Base-by-base conservation (phyloP, 2,797 vertebrate species). In the Pyrrhura leucotis region DNA sequence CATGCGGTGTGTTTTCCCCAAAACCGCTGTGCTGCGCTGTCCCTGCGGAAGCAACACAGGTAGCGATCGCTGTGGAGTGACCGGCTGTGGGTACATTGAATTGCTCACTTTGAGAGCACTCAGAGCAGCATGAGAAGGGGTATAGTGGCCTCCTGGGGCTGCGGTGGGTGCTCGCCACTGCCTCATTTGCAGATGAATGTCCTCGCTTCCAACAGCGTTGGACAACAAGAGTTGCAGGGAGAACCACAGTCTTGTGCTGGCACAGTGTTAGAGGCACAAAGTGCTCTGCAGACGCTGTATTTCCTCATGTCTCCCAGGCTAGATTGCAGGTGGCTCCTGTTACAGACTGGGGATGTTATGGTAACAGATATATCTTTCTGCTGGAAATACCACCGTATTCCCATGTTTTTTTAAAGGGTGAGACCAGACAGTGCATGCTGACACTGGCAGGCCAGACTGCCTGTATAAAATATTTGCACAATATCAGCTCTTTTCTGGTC, bases 141-240 rank as follows among this genome's bases (percentile, higher is more conserved):
- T 29, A 2, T 6, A 2, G 22, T 11, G 47, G n/a, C 14, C 17
- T 9, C 23, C 51, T 18, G 42, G 33, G 29, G 20, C 23, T 44
- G 29, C 1, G 7, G 19, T 14, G 10, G 0, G 0, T 21, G 56
- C 76, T 62, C 1, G 0, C 29, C 19, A 1, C 2, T 18, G 16
- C 33, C 42, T 6, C 7, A 8, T 42, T 39, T 7, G 50, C 42
- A 25, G 54, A 4, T 6, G 47, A 47, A 6, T 53, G 14, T 35
- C 54, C 7, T 39, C 9, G 39, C 45, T 20, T 62, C 29, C 48
- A 13, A 3, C 37, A 6, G 0, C 1, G 9, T 14, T 4, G 44
- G 35, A 35, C 35, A 35, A 16, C 45, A 9, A 7, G 29, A 48
- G n/a, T 1, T 54, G 44, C 2, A 3, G 28, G 35, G 28, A 23